Evolutionary conservation across 2,888 invertebrate species (phyloP).

Genomic region (Dryobotodes eremita): DNA sequence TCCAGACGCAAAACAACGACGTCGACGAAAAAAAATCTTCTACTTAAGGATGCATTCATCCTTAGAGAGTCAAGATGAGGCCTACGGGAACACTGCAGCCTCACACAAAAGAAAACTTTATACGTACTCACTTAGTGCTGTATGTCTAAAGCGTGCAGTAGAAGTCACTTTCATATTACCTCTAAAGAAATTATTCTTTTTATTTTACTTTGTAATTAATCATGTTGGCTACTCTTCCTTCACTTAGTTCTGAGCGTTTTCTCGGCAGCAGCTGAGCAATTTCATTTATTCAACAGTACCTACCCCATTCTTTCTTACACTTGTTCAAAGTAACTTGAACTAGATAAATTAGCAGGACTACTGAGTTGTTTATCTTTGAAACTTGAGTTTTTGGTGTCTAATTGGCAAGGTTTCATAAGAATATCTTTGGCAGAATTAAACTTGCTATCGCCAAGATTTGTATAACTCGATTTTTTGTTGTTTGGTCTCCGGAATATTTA

Average conservation of each 20-base stretch:
- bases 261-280: conserved; percentile 76
- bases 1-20: conserved; percentile 43
- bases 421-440: conserved; percentile 15
- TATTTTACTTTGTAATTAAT: conserved; percentile 81
- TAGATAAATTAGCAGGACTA: conserved; percentile 72
- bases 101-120: conserved; percentile 65
- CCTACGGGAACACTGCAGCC: conserved; percentile 60
- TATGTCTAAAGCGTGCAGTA: conserved; percentile 40
- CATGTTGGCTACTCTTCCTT: conserved; percentile 76
- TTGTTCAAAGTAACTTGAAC: conserved; percentile 74
- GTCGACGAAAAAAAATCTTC: conserved; percentile 48
- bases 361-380: conserved; percentile 52
- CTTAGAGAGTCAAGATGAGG: conserved; percentile 62
- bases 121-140: conserved; percentile 53
- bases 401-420: conserved; percentile 33
- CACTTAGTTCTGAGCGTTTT: conserved; percentile 73
- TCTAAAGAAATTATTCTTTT: conserved; percentile 68
- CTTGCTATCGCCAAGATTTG: neutral
- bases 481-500: neutral
- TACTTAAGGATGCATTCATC: conserved; percentile 64
- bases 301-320: conserved; percentile 72
- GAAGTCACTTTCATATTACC: conserved; percentile 63
- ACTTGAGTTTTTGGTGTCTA: conserved; percentile 31
- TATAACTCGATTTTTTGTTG: neutral
- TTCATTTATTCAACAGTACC: conserved; percentile 77